phyloP scores from a whole-genome alignment of 2,797 vertebrate species.

The Rhabdophis nuchalis region DNA sequence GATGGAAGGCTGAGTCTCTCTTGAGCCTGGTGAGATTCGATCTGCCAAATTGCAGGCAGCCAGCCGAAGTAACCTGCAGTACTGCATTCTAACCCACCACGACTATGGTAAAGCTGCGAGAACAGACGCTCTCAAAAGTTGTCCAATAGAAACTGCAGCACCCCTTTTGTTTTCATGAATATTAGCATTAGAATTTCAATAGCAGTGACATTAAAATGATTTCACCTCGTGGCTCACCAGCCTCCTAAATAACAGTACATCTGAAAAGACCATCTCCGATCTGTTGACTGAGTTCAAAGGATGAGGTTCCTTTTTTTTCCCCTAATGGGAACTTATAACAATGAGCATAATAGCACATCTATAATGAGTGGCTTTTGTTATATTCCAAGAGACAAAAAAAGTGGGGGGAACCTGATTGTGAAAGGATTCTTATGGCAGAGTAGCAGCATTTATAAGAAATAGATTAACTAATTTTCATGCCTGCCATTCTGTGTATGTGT shows the following conservation, averaged over 20 bases:
- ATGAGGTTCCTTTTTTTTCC: constrained; percentile 27
- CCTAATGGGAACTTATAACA: constrained; percentile 19
- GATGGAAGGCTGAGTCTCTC: too few species aligned
- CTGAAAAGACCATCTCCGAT: constrained; percentile 22
- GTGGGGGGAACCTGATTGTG: not conserved
- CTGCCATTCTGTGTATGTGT: constrained; percentile 28
- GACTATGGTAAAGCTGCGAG: too few species aligned
- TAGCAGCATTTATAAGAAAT: constrained; percentile 12
- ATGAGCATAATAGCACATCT: not conserved
- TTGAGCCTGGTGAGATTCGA: too few species aligned
- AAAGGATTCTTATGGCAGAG: not conserved
- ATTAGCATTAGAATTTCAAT: constrained; percentile 43
- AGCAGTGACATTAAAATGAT: constrained; percentile 38
- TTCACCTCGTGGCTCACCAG: constrained; percentile 32
- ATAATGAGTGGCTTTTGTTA: not conserved
- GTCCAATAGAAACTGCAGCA: not conserved
- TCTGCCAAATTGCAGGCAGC: too few species aligned
- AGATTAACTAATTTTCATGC: constrained; percentile 5
- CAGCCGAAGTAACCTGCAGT: too few species aligned
- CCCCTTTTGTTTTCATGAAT: constrained; percentile 47
- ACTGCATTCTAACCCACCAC: too few species aligned
- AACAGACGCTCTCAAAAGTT: not conserved
- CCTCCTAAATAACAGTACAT: not conserved
- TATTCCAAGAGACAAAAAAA: not conserved
- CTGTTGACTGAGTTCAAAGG: constrained; percentile 21